Conservation (phyloP, 2,888 invertebrate species). For the Elaeidobius kamerunicus region DNA sequence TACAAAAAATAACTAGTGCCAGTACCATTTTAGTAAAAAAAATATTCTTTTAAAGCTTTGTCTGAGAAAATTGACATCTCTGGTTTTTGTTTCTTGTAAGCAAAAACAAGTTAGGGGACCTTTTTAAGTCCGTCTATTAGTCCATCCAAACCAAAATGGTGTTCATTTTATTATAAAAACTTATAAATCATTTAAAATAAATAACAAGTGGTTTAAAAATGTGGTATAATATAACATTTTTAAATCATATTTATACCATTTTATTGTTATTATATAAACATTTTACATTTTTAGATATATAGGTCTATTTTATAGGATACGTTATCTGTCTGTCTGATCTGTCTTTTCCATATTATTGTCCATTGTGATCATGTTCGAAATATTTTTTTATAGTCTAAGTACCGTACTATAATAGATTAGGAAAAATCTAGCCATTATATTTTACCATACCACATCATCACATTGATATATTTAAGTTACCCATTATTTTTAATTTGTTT, state of each 20-base stretch:
- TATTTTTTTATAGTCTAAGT: not conserved
- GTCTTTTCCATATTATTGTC: no score
- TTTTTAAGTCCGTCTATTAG: constrained; percentile 16
- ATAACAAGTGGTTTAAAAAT: constrained; percentile 13
- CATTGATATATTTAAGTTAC: not conserved
- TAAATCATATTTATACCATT: no score
- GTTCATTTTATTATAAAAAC: constrained; percentile 10
- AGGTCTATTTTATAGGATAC: no score
- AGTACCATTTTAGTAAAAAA: no score
- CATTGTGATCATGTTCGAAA: not conserved
- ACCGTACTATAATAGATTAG: not conserved
- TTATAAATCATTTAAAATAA: constrained; percentile 3
- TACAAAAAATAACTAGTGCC: no score
- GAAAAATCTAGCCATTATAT: constrained; percentile 11
- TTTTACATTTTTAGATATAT: no score
- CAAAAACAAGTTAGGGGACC: not conserved
- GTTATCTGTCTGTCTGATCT: no score
- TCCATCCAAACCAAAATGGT: constrained; percentile 26
- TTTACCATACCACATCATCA: not conserved
- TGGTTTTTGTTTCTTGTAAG: not conserved
- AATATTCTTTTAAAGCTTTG: no score
- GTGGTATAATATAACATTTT: not conserved
- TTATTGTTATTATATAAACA: no score
- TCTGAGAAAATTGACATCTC: no score
- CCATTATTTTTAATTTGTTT: not conserved